Conservation (phyloP, 37 sponge, comb jelly and placozoan species). For the Beroe ovata region DNA sequence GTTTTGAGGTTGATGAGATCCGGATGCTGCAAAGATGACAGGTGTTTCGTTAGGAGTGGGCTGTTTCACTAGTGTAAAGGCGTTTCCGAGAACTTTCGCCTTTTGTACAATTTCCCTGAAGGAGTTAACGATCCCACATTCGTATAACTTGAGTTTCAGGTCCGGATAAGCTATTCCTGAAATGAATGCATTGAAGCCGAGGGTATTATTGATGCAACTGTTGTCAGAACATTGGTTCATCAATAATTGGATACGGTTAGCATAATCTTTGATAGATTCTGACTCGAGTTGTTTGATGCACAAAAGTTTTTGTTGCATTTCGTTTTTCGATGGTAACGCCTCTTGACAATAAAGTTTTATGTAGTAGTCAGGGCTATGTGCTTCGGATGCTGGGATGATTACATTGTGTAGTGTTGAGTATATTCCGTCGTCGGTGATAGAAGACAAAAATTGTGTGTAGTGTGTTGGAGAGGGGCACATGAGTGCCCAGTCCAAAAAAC, state of each 20-base stretch:
- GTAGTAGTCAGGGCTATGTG: not conserved
- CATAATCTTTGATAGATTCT: not conserved
- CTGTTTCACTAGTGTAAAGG: not conserved
- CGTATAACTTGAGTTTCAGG: not conserved
- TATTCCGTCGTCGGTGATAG: too few species aligned
- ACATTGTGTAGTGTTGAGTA: not conserved
- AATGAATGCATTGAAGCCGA: not conserved
- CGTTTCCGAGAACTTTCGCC: not conserved
- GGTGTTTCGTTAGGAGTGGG: not conserved
- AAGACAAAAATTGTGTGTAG: too few species aligned
- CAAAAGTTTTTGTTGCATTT: not conserved
- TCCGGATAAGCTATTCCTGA: not conserved
- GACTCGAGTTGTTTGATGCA: not conserved
- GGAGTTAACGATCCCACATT: not conserved
- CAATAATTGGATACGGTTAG: not conserved
- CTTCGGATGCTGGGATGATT: not conserved
- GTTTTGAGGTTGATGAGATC: not conserved
- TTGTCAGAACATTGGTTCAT: not conserved
- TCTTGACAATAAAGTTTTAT: not conserved
- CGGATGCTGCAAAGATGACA: not conserved
- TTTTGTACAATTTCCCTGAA: not conserved
- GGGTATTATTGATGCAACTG: not conserved
- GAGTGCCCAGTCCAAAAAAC: not conserved
- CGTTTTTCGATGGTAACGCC: not conserved
- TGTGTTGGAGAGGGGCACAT: not conserved